These are phyloP conservation scores for Elmis aenea DNA, from an alignment of 2,888 invertebrate genomes.

Conservation along the genomic window DNA sequence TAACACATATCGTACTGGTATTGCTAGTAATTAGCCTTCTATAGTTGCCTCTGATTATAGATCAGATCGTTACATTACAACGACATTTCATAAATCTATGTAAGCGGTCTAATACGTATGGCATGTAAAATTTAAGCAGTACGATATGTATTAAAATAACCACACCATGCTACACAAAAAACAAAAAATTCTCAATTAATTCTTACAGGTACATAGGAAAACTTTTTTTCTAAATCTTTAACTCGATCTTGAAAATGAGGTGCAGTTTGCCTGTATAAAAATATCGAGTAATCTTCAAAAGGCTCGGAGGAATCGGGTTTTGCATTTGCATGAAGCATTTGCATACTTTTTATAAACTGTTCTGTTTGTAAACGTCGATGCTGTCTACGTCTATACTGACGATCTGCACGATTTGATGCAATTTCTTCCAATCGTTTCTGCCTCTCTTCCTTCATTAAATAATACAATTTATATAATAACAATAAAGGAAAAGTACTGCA, in stretches of 20 bases:
- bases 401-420: conserved; percentile 60
- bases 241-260: conserved; percentile 81
- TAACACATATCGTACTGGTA: no score
- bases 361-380: conserved; percentile 72
- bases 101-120: no score
- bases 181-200: no score
- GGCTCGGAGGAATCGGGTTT: conserved; percentile 59
- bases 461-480: no score
- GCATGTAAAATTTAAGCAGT: no score
- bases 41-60: no score
- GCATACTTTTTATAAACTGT: conserved; percentile 79
- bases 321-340: conserved; percentile 76
- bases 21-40: no score
- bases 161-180: conserved; percentile 23
- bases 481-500: conserved; percentile 10
- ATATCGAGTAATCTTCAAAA: conserved; percentile 79
- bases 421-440: conserved; percentile 72
- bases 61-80: not conserved
- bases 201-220: conserved; percentile 66
- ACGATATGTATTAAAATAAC: conserved; percentile 6
- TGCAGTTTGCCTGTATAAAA: conserved; percentile 79
- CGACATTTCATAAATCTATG: conserved; percentile 1
- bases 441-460: conserved; percentile 60
- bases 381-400: conserved; percentile 57
- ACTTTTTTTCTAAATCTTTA: conserved; percentile 71